A percentile compares a stretch with the other conserved stretches of the same genome.
Conservation (phyloP, 2,113 vertebrate genomes). For the Xiphophorus hellerii region DNA sequence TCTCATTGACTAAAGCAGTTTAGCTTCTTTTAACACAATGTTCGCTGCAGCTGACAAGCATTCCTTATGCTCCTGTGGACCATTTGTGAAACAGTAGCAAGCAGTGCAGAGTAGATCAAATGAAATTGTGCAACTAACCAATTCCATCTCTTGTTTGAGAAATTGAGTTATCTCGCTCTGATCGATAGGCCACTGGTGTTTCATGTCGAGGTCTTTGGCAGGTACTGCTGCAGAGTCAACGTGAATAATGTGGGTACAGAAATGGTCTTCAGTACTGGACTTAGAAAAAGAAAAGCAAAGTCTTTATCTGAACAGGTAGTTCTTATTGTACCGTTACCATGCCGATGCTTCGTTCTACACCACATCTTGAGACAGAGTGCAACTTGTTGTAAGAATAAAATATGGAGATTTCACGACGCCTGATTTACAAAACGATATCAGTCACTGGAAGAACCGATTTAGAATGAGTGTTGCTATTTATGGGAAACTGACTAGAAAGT, state of each 20-base stretch:
- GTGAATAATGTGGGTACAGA: conserved; percentile 35
- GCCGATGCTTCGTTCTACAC: background rate
- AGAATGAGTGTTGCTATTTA: conserved; percentile 22
- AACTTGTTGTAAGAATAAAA: too few species aligned
- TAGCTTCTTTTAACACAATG: background rate
- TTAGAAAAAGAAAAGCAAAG: conserved; percentile 31
- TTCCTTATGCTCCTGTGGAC: background rate
- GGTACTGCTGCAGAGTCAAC: conserved; percentile 19
- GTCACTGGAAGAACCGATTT: conserved; percentile 20
- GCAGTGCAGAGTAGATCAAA: background rate
- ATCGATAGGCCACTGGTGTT: conserved; percentile 50
- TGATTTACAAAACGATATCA: background rate
- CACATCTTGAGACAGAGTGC: background rate
- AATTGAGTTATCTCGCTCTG: conserved; percentile 13
- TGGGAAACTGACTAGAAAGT: background rate
- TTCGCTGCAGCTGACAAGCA: background rate
- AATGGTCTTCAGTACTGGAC: conserved; percentile 15
- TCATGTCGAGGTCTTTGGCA: conserved; percentile 44
- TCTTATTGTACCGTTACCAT: conserved; percentile 16
- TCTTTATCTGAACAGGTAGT: conserved; percentile 22
- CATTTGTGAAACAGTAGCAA: background rate
- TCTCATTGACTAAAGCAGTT: background rate
- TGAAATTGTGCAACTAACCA: conserved; percentile 17
- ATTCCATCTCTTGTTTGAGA: conserved; percentile 26
- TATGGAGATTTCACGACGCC: background rate